Percentiles rank a stretch among this genome's conserved stretches.
Conservation (phyloP, 2,888 invertebrate genomes). For the Gastracanthus pulcherrimus region DNA sequence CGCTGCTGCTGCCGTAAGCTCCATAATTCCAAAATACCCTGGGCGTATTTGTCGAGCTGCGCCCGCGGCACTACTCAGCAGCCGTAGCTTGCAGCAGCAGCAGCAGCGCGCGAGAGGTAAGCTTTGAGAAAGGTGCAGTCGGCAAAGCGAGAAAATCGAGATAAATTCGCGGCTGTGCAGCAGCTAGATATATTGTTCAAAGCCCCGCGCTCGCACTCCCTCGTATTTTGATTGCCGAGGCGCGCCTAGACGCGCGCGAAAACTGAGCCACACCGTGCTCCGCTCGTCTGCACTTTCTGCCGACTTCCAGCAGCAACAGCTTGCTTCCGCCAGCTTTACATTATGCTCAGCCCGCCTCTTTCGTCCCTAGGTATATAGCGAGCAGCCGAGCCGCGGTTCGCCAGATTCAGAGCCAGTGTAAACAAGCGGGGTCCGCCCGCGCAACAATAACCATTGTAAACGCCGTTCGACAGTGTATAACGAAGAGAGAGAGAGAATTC, state of each 20-base stretch:
- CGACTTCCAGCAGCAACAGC: slow-evolving; percentile 43
- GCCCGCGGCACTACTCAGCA: too few relatives aligned
- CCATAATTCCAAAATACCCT: background rate
- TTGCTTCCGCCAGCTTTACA: slow-evolving; percentile 50
- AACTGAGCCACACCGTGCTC: slow-evolving; percentile 12
- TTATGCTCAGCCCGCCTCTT: slow-evolving; percentile 5
- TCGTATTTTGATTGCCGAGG: slow-evolving; percentile 29
- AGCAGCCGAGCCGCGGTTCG: too few relatives aligned
- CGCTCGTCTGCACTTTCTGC: background rate
- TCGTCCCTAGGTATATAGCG: too few relatives aligned
- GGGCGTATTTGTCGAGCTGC: slow-evolving; percentile 4
- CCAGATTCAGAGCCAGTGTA: slow-evolving; percentile 16
- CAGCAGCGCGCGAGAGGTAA: background rate
- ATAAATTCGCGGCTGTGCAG: slow-evolving; percentile 10
- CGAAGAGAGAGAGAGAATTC: slow-evolving; percentile 49
- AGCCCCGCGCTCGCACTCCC: background rate
- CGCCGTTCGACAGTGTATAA: slow-evolving; percentile 60
- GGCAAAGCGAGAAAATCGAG: slow-evolving; percentile 18
- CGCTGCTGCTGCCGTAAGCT: too few relatives aligned
- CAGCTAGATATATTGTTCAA: background rate
- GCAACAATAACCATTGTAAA: slow-evolving; percentile 60
- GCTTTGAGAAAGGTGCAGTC: slow-evolving; percentile 27
- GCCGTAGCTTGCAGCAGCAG: too few relatives aligned
- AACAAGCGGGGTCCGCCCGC: slow-evolving; percentile 52
- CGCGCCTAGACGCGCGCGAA: slow-evolving; percentile 11